phyloP scores from a whole-genome alignment of 2,888 invertebrate species.

The Luperina nickerlii region DNA sequence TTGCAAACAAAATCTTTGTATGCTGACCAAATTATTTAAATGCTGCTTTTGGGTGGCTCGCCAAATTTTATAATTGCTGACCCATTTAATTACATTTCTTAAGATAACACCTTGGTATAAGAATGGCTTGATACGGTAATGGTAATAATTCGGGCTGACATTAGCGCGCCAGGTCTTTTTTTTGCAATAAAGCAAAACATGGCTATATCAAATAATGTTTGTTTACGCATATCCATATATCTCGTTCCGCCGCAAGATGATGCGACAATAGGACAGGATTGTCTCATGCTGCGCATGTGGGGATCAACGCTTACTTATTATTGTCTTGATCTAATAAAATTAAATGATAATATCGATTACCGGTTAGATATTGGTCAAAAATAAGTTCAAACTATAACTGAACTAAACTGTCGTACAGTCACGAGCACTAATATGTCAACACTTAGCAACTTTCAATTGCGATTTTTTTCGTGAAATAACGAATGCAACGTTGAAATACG shows the following conservation, averaged over 20 bases:
- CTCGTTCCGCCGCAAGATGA: not conserved
- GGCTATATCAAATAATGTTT: no score
- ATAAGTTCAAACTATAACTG: not conserved
- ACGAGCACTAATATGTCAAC: no score
- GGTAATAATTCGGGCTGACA: not conserved
- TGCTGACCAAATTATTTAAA: no score
- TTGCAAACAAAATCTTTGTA: no score
- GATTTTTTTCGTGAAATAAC: no score
- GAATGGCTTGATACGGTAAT: not conserved
- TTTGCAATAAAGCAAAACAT: not conserved
- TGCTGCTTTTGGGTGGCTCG: no score
- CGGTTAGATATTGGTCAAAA: not conserved
- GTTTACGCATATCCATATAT: not conserved
- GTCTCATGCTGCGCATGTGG: not conserved
- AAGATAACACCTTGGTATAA: not conserved
- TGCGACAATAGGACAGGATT: not conserved
- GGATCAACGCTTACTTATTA: not conserved
- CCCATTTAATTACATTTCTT: no score
- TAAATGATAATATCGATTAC: not conserved
- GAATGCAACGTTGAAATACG: no score
- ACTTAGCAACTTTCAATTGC: no score
- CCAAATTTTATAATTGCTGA: no score
- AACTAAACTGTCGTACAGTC: not conserved
- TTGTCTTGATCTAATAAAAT: not conserved
- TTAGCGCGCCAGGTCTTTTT: not conserved